Conservation (phyloP, 2,113 vertebrate genomes). For the Circaetus cinerascens region DNA sequence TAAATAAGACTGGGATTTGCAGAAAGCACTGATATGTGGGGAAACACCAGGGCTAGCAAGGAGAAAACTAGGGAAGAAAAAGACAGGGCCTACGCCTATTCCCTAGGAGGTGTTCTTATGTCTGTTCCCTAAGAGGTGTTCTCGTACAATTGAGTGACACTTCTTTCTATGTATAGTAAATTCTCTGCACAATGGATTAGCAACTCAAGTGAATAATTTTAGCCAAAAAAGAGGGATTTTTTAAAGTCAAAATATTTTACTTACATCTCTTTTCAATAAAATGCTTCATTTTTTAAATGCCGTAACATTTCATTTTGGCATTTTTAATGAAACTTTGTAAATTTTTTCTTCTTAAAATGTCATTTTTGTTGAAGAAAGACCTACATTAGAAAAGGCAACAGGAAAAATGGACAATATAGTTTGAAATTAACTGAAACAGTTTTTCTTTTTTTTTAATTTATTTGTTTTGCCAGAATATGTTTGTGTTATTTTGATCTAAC, state of each 20-base stretch:
- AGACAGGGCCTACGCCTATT: background rate
- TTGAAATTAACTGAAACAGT: background rate
- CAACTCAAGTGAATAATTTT: background rate
- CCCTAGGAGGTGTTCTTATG: background rate
- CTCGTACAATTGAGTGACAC: background rate
- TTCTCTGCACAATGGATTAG: background rate
- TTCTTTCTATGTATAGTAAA: background rate
- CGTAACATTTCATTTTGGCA: background rate
- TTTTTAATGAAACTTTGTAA: background rate
- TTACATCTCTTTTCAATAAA: background rate
- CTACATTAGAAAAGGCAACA: background rate
- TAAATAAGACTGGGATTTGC: background rate
- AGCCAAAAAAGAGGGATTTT: background rate
- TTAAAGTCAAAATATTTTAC: background rate
- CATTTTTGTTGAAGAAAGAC: background rate
- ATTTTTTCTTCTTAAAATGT: background rate
- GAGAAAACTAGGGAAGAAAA: background rate
- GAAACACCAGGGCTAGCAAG: background rate
- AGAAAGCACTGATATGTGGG: background rate
- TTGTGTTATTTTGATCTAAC: background rate
- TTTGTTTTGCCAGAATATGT: background rate
- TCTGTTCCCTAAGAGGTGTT: background rate
- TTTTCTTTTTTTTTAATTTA: fast-evolving
- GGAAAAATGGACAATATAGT: background rate
- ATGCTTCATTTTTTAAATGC: background rate